Evolutionary conservation across 2,888 invertebrate genomes (phyloP), one percentile per base, ranked within the genome.

Genomic region (Hyppa rectilinea): DNA sequence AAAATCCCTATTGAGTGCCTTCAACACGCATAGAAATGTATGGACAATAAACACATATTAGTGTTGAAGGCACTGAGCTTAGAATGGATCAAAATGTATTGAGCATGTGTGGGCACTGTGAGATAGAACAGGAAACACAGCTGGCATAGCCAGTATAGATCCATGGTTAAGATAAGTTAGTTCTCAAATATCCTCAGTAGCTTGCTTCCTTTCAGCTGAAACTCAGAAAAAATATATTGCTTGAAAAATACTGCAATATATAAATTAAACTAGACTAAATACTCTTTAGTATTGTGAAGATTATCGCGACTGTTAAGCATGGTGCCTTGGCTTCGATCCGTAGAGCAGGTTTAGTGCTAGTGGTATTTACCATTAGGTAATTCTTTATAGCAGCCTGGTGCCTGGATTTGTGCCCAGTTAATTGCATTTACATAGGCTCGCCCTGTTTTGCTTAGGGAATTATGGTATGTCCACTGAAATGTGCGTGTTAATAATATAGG

Each of bases 251-350:
- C 7, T 43, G 4, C 20, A 40, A 56, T 26, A 40, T 26, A 26
- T 20, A 56, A 26, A 23, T 17, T 7, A 17, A 6, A 12, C 14
- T 34, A 12, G 88, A 10, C 10, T 9, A 36, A 10, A 0, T 10
- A 9, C 9, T 52, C 29, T 4, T 29, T 20, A 29, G 31, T 53
- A 6, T 53, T 1, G 10, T 56, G 38, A 6, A 12, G 17, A 4
- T 4, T 23, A 56, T 20, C 4, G 10, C 26, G 23, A 10, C 36
- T 23, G 4, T 38, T 56, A 3, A 6, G 17, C 17, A 10, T 23
- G 23, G 23, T 14, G 3, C 38, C 0, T 23, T 38, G 56, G 10
- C n/a, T n/a, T n/a, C n/a, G 17, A 17, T 36, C 17, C 14, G 5
- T 23, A 36, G 17, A 5, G 36, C 23, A 9, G 23, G 5, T 5